Conservation (phyloP, 1,140 invertebrate genomes). For the Pachyrhynchus sulphureomaculatus region DNA sequence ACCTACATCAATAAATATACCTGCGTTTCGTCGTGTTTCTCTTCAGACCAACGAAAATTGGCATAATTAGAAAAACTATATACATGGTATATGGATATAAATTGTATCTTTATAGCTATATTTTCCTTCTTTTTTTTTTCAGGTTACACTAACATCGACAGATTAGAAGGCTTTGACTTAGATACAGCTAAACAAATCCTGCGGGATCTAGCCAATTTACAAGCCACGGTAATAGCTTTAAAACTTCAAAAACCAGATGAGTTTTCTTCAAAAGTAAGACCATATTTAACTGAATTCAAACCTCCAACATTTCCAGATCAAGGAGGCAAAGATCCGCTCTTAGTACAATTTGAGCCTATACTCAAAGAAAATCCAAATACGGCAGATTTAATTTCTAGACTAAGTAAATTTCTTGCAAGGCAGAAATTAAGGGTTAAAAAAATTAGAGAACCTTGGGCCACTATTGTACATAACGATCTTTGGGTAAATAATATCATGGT, state of each 20-base stretch:
- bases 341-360: no score
- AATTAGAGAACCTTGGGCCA: slow-evolving; percentile 51
- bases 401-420: not conserved
- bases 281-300: slow-evolving; percentile 36
- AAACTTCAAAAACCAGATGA: slow-evolving; percentile 49
- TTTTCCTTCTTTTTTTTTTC: slow-evolving; percentile 3
- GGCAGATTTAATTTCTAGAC: not conserved
- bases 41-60: no score
- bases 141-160: slow-evolving; percentile 45
- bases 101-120: no score
- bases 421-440: not conserved
- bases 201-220: slow-evolving; percentile 49
- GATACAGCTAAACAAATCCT: slow-evolving; percentile 46
- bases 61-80: no score
- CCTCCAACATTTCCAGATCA: not conserved
- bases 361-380: not conserved
- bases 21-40: no score
- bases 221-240: slow-evolving; percentile 50
- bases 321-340: not conserved
- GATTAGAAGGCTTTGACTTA: slow-evolving; percentile 48
- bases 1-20: no score
- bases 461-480: slow-evolving; percentile 58
- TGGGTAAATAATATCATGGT: slow-evolving; percentile 64
- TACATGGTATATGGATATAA: no score
- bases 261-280: slow-evolving; percentile 50